Evolutionary conservation across 1,140 invertebrate species (phyloP).

Genomic region (Papilio helenus): DNA sequence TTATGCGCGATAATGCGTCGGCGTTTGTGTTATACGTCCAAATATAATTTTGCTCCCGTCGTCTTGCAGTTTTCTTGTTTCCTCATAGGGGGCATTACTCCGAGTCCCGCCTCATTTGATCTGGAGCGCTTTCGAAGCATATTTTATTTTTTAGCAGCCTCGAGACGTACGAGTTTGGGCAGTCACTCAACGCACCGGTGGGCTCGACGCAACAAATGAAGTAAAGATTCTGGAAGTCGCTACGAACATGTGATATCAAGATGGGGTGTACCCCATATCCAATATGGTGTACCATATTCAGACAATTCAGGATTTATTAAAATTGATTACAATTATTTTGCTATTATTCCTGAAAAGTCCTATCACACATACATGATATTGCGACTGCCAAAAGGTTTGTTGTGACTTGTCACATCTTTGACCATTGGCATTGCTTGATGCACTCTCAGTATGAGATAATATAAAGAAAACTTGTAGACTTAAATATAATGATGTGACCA

Average conservation of each 20-base stretch:
- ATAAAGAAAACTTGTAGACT: not conserved
- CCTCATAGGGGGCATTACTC: conserved; percentile 8
- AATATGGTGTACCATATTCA: no score
- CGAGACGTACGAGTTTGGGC: conserved; percentile 48
- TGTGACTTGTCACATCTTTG: no score
- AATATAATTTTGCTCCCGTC: not conserved
- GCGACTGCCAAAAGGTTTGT: no score
- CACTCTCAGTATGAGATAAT: not conserved
- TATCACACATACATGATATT: no score
- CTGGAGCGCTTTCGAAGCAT: conserved; percentile 59
- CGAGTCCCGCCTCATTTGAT: conserved; percentile 57
- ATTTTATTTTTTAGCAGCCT: conserved; percentile 49
- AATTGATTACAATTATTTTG: no score
- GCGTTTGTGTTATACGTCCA: no score
- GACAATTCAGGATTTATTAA: no score
- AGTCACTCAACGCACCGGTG: conserved; percentile 54
- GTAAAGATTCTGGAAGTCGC: conserved; percentile 37
- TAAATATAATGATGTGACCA: not conserved
- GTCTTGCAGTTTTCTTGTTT: not conserved
- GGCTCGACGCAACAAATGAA: conserved; percentile 30
- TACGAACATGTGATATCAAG: not conserved
- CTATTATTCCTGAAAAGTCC: no score
- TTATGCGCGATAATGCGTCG: no score
- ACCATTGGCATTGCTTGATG: no score
- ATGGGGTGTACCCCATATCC: no score